Conservation (phyloP, 2,113 vertebrate species). For the Dolichotis patagonum region DNA sequence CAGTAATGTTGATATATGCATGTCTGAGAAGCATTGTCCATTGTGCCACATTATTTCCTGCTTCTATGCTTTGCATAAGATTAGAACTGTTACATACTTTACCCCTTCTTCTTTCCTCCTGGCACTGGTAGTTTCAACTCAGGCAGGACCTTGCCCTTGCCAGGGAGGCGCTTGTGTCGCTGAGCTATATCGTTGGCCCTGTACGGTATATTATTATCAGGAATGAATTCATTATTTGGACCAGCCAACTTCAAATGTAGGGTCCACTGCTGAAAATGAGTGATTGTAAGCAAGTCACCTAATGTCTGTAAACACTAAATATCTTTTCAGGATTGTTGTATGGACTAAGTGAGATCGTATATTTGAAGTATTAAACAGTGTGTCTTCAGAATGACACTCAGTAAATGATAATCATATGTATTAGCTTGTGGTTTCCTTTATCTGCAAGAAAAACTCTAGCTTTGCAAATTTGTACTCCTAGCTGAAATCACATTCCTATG, state of each 20-base stretch:
- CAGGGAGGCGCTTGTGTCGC: too few species aligned
- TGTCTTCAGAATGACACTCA: background rate
- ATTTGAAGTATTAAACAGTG: slow-evolving; percentile 9
- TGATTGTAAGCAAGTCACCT: background rate
- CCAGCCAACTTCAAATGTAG: background rate
- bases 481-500: background rate
- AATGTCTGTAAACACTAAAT: slow-evolving; percentile 38
- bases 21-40: background rate
- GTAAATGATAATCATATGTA: background rate
- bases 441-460: background rate
- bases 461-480: background rate
- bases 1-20: background rate
- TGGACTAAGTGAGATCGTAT: background rate
- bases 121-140: too few species aligned
- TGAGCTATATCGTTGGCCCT: too few species aligned
- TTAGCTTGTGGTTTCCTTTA: background rate
- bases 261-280: slow-evolving; percentile 34
- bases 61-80: background rate
- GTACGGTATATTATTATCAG: background rate
- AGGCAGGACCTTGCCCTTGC: too few species aligned
- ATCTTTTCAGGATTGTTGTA: background rate
- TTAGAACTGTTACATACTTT: background rate
- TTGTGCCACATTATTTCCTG: background rate
- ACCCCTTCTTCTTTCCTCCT: too few species aligned
- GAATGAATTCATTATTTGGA: background rate